Evolutionary conservation across 1,140 invertebrate genomes (phyloP), one percentile per base, ranked within the genome.

Genomic region (Drosophila ogumai): DNA sequence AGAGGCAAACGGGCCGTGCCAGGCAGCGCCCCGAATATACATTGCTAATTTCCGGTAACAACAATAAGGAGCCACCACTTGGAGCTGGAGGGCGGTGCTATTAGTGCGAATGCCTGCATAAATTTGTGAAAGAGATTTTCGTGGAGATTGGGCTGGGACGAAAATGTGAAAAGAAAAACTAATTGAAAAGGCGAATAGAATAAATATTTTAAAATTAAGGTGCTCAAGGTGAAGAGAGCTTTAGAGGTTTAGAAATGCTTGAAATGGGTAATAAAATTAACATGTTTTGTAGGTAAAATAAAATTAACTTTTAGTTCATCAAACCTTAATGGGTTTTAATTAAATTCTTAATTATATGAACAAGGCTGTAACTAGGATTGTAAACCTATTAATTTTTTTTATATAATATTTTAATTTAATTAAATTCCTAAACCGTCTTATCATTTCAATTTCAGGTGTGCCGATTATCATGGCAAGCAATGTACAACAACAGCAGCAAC

Each of bases 391-490:
- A 28, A 6, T 28, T 28, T 6, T 5, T 28, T 1, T 6, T 1
- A 22, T 1, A 22, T 22, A 22, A 22, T 22, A 22, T 22, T 22
- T 1, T 22, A 22, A 22, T 22, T 22, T 22, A 22, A 22, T 22
- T 22, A 2, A 22, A 22, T 22, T 22, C 22, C 22, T 22, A 19
- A 6, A 9, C 4, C 9, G 1, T 6, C 3, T 12, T 50, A 58
- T 31, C 28, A 47, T 40, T 46, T 54, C 1, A 0, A 1, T 81
- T 77, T 0, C 50, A 91, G 88, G 88, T 91, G 88, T 91, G 88
- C 88, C 88, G 79, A 90, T 90, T 91, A 91, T 91, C 90, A 91
- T 91, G 88, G 88, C 88, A 91, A 86, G 88, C 90, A 82, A 91
- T 91, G 88, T 90, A 80, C 75, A 91, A 81, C 81, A 80, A 75